Evolutionary conservation across 92 coral and sea anemone species (phyloP).

Genomic region (Parazoanthus darwini): DNA sequence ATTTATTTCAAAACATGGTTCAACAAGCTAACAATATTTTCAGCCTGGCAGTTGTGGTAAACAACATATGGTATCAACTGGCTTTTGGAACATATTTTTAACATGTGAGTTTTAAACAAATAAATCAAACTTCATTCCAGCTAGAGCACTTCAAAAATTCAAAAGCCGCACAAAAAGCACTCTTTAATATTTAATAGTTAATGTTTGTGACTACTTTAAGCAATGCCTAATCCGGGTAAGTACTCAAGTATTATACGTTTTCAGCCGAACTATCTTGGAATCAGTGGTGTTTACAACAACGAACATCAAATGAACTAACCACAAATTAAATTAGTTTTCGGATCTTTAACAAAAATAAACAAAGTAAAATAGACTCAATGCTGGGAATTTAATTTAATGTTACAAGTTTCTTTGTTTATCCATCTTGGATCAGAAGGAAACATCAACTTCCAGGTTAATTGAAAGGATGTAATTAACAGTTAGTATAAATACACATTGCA

Average conservation of each 20-base stretch:
- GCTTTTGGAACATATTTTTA: no score
- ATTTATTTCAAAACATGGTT: no score
- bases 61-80: no score
- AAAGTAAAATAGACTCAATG: neutral
- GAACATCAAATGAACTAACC: neutral
- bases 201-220: neutral
- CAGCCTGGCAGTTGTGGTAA: no score
- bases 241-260: no score
- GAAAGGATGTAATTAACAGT: neutral
- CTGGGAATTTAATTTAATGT: neutral
- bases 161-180: neutral
- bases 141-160: neutral
- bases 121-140: neutral
- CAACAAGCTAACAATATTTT: no score
- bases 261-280: no score
- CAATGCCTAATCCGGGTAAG: no score
- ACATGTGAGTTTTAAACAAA: no score
- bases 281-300: neutral
- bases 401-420: neutral
- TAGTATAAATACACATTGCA: conserved; percentile 7
- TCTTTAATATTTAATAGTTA: neutral
- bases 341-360: neutral
- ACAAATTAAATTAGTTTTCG: neutral
- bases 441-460: neutral
- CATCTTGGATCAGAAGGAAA: neutral